Conservation (phyloP, 2,113 vertebrate species). For the Loxodonta africana region DNA sequence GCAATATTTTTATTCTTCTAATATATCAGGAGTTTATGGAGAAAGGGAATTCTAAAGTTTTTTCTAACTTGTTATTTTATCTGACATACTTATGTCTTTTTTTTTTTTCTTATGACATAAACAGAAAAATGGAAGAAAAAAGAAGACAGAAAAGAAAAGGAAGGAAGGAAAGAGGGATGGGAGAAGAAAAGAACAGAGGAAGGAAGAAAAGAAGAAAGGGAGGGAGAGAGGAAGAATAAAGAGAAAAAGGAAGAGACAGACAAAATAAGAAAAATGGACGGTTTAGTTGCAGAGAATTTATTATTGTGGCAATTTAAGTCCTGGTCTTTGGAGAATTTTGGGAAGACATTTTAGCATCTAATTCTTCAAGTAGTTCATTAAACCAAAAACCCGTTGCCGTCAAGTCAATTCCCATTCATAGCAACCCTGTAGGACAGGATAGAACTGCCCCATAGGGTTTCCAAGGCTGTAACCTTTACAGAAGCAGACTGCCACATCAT, state of each 20-base stretch:
- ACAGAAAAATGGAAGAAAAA: not conserved
- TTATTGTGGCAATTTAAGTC: slow-evolving; percentile 67
- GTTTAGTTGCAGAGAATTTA: slow-evolving; percentile 62
- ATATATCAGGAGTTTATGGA: not conserved
- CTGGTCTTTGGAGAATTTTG: slow-evolving; percentile 80
- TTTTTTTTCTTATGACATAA: not conserved
- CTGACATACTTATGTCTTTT: not conserved
- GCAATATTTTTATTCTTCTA: not conserved
- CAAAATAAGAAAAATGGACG: not conserved
- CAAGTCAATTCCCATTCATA: not conserved
- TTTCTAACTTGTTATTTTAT: not conserved
- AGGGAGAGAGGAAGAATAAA: not conserved
- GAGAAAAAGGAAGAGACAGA: not conserved
- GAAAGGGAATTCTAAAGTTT: not conserved
- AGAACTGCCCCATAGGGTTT: not conserved
- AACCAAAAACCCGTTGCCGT: not conserved
- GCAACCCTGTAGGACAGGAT: not conserved
- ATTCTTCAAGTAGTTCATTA: slow-evolving; percentile 87
- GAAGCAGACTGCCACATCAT: not conserved
- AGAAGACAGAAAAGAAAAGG: not conserved
- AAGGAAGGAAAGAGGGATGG: not conserved
- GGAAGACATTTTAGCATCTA: slow-evolving; percentile 81
- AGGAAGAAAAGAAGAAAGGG: not conserved
- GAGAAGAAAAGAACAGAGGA: not conserved
- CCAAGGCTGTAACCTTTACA: not conserved